A percentile compares a stretch with the other conserved stretches of the same genome.
phyloP scores from a whole-genome alignment of 2,888 invertebrate genomes.

The Malthinus flaveolus region DNA sequence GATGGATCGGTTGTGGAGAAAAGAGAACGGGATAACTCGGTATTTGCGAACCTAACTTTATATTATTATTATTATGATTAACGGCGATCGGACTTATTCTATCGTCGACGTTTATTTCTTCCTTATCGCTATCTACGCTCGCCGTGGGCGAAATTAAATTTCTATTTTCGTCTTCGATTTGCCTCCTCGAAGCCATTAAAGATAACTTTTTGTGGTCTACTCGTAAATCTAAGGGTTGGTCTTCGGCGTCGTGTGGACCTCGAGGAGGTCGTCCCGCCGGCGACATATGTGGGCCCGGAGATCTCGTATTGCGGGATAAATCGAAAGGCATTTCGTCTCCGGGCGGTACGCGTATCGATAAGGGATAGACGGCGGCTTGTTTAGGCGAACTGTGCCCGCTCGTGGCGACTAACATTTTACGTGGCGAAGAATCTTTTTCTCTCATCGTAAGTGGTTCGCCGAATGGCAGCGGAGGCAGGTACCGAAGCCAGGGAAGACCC shows the following conservation, averaged over 20 bases:
- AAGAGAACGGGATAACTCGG: conserved; percentile 58
- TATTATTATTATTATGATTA: conserved; percentile 37
- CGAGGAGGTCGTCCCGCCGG: conserved; percentile 61
- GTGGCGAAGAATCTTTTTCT: conserved; percentile 90
- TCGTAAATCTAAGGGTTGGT: conserved; percentile 86
- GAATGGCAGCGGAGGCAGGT: conserved; percentile 57
- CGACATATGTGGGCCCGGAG: conserved; percentile 61
- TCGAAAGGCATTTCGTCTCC: conserved; percentile 67
- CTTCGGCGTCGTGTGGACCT: conserved; percentile 58
- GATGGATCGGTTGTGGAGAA: conserved; percentile 67
- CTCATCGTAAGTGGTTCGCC: conserved; percentile 69
- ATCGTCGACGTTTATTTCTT: conserved; percentile 47
- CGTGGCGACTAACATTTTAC: conserved; percentile 73
- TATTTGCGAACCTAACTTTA: conserved; percentile 51
- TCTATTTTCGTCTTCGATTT: conserved; percentile 83
- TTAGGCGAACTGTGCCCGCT: conserved; percentile 69
- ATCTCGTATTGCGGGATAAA: conserved; percentile 59
- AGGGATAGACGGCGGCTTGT: conserved; percentile 74
- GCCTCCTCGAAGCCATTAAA: conserved; percentile 53
- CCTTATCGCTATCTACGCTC: conserved; percentile 50
- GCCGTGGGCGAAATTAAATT: conserved; percentile 72
- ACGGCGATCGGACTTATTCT: conserved; percentile 37
- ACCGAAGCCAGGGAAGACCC: conserved; percentile 60
- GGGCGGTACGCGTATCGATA: conserved; percentile 63
- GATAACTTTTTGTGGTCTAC: conserved; percentile 78